A percentile compares a stretch with the other conserved stretches of the same genome.
Evolutionary conservation across 2,113 vertebrate species (phyloP).

Genomic region (Thunnus thynnus): DNA sequence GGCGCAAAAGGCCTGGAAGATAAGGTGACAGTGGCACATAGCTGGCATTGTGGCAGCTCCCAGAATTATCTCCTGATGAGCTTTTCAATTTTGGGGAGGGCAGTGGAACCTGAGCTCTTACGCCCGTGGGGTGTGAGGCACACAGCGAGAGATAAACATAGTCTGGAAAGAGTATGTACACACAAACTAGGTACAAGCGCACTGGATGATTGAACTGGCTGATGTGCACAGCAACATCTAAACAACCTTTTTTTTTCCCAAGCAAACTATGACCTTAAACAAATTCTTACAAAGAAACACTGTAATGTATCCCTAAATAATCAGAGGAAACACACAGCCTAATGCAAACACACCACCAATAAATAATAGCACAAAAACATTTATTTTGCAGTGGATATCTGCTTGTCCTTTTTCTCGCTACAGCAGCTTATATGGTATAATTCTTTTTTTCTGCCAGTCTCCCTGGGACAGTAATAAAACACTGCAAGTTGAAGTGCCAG

Average conservation of each 20-base stretch:
- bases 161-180: conserved; percentile 9
- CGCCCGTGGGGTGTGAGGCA: conserved; percentile 47
- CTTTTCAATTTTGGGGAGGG: conserved; percentile 70
- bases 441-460: conserved; percentile 16
- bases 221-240: background rate
- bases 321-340: background rate
- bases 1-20: conserved; percentile 67
- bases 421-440: background rate
- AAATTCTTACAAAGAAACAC: background rate
- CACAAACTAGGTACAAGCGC: conserved; percentile 15
- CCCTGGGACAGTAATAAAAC: conserved; percentile 26
- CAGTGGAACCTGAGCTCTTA: conserved; percentile 72
- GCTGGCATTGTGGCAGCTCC: conserved; percentile 83
- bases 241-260: background rate
- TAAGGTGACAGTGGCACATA: conserved; percentile 84
- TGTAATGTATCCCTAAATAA: background rate
- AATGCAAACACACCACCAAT: background rate
- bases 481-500: conserved; percentile 15
- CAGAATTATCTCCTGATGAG: conserved; percentile 82
- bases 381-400: background rate
- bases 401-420: background rate
- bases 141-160: conserved; percentile 49
- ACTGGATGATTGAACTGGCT: background rate
- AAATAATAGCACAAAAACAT: background rate
- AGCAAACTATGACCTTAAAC: background rate